Percentiles rank a stretch among this genome's conserved stretches.
phyloP scores from a whole-genome alignment of 2,888 invertebrate species.

The Nesidiocoris tenuis region DNA sequence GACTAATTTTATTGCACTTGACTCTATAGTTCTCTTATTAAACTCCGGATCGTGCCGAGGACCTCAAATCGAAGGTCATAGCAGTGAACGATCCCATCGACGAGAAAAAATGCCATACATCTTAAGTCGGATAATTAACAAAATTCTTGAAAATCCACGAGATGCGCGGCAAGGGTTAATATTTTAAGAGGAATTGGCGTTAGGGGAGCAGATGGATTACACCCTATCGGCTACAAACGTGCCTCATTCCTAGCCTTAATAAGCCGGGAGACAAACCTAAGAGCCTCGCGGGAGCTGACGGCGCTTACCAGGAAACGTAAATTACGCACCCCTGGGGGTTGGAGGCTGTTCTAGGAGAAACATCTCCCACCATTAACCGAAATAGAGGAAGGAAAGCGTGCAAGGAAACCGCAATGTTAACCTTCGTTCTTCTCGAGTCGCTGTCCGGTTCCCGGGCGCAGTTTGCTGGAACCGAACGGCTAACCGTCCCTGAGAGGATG shows the following conservation, averaged over 20 bases:
- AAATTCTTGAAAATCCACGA: too few species aligned
- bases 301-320: slow-evolving; percentile 2
- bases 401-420: background rate
- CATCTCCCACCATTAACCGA: background rate
- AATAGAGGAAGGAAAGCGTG: background rate
- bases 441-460: background rate
- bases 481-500: too few species aligned
- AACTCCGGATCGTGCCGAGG: too few species aligned
- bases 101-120: too few species aligned
- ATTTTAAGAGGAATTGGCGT: background rate
- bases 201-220: slow-evolving; percentile 9
- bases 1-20: too few species aligned
- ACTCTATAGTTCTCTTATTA: too few species aligned
- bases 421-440: background rate
- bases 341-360: background rate
- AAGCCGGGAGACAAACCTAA: slow-evolving; percentile 8
- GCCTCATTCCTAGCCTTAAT: background rate
- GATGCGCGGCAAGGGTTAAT: background rate
- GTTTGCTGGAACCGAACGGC: too few species aligned
- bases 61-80: too few species aligned
- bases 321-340: slow-evolving; percentile 2
- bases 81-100: too few species aligned
- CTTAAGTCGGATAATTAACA: too few species aligned
- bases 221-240: background rate
- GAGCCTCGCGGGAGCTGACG: slow-evolving; percentile 9